Conservation (phyloP, 1,140 invertebrate species). For the Drosophila seguyi region DNA sequence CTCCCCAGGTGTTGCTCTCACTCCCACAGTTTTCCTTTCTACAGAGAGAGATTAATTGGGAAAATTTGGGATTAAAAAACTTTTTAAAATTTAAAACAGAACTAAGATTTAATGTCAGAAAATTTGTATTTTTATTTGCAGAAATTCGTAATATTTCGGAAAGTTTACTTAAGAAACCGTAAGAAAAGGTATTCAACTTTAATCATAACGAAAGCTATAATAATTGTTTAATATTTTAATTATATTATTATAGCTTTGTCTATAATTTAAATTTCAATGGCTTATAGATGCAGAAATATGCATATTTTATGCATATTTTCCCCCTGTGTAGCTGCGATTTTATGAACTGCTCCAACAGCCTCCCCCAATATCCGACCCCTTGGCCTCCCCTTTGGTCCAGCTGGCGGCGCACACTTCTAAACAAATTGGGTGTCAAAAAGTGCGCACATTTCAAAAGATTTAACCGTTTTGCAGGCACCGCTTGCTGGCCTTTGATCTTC, state of each 20-base stretch:
- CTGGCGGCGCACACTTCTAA: slow-evolving; percentile 72
- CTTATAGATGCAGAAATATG: background rate
- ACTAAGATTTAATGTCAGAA: too few species aligned
- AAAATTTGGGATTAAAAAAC: background rate
- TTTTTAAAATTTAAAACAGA: too few species aligned
- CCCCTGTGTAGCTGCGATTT: slow-evolving; percentile 41
- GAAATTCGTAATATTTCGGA: background rate
- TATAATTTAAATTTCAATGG: background rate
- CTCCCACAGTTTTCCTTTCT: slow-evolving; percentile 1
- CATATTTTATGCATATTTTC: background rate
- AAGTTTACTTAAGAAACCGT: too few species aligned
- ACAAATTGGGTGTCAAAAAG: slow-evolving; percentile 84
- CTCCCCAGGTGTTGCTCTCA: slow-evolving; percentile 30
- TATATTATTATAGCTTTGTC: background rate
- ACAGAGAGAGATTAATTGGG: slow-evolving; percentile 5
- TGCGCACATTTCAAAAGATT: slow-evolving; percentile 84
- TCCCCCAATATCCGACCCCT: slow-evolving; percentile 4
- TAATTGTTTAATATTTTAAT: too few species aligned
- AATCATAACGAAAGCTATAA: too few species aligned
- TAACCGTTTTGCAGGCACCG: slow-evolving; percentile 77
- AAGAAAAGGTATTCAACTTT: too few species aligned
- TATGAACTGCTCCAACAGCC: slow-evolving; percentile 55
- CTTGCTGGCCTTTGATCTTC: slow-evolving; percentile 65
- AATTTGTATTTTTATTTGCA: background rate
- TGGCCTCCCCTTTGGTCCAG: background rate